These are phyloP conservation scores for Yasuhikotakia modesta DNA, from an alignment of 2,797 vertebrate genomes.

Conservation along the genomic window DNA sequence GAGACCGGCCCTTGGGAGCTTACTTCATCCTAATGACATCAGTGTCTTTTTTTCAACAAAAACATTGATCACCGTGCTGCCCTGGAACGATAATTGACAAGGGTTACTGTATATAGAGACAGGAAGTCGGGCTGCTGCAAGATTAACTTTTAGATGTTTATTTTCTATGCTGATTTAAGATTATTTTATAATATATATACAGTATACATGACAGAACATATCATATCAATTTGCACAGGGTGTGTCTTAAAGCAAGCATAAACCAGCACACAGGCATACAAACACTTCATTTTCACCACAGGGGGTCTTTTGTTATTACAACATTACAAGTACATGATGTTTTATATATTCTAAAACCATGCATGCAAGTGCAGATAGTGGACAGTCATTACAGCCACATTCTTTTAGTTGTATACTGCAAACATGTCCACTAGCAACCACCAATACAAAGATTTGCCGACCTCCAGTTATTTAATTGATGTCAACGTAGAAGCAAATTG, in stretches of 20 bases:
- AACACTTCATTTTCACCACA: too few species aligned
- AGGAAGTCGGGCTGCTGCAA: conserved; percentile 34
- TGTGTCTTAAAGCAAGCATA: too few species aligned
- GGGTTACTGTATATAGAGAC: conserved; percentile 30
- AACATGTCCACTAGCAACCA: neutral
- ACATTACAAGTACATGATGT: too few species aligned
- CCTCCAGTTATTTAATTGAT: neutral
- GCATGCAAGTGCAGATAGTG: neutral
- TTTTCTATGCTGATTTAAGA: conserved; percentile 3
- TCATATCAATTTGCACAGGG: neutral
- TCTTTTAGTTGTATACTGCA: neutral
- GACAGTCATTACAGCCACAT: neutral
- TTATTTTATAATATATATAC: neutral
- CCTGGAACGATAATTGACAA: conserved; percentile 65
- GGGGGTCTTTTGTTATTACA: too few species aligned
- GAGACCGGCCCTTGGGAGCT: conserved; percentile 67
- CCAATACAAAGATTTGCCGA: neutral
- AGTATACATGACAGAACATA: neutral
- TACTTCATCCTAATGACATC: conserved; percentile 79
- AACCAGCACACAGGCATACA: too few species aligned
- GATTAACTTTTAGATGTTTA: conserved; percentile 4
- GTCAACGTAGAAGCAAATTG: neutral
- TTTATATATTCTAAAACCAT: neutral
- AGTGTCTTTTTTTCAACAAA: conserved; percentile 76
- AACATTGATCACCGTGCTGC: conserved; percentile 73